Evolutionary conservation across 2,797 vertebrate species (phyloP), one percentile per base, ranked within the genome.

Genomic region (Leuciscus waleckii): DNA sequence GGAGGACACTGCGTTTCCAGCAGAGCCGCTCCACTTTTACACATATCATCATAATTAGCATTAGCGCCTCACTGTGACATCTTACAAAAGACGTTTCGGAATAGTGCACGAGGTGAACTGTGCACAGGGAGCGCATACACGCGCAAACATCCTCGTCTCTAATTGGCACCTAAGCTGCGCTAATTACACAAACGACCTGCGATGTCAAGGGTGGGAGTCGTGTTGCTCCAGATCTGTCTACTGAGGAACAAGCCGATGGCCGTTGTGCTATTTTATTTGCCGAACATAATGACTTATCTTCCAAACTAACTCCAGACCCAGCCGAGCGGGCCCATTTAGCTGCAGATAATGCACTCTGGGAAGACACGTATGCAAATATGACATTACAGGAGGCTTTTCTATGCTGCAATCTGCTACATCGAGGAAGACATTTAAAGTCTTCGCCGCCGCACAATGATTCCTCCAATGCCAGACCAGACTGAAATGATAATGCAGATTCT

Each of bases 291-390:
- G 90, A 92, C 76, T 93, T 94, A 93, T 93, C 92, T 93, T 89
- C 84, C 90, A 91, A 92, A 92, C 94, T 93, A 94, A 91, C 88
- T 49, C 91, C 90, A 90, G 88, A 88, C 90, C 91, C 81, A 70
- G 89, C 91, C 21, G 58, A 88, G 89, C 89, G 89, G 86, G 87
- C 85, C 86, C 83, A 56, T 75, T 85, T 90, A 88, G 65, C 88
- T 87, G 88, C 88, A 89, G 69, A 91, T 67, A 89, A 88, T 88
- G 90, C 90, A 91, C 93, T 92, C 92, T 89, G 88, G 90, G 84
- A 91, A 90, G 92, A 93, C 90, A 87, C 81, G 90, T 95, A 96
- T 95, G 95, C 94, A 93, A 95, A 96, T 96, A 91, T 95, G 94
- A 95, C 95, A 95, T 95, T 95, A 94, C 94, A 85, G 88, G n/a